phyloP scores from a whole-genome alignment of 2,113 vertebrate species.

The Xerus inauris region DNA sequence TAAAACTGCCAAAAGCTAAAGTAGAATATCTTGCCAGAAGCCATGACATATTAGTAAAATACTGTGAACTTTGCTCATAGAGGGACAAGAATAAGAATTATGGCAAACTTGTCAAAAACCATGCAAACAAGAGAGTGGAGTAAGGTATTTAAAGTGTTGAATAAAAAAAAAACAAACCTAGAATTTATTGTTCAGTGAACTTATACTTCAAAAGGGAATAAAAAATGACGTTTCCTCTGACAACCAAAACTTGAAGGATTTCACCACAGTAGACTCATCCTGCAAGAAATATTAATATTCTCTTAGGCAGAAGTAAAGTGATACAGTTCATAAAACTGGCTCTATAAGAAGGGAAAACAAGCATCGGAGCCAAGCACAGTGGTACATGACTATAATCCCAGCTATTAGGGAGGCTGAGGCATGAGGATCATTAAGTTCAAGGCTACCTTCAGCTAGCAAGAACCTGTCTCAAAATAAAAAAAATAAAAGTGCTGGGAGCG shows the following conservation, averaged over 20 bases:
- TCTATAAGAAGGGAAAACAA: background rate
- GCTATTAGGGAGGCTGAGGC: no score
- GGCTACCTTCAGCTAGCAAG: no score
- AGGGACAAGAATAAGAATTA: background rate
- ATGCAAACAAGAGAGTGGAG: background rate
- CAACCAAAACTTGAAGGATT: background rate
- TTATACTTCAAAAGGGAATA: background rate
- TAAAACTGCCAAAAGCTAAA: background rate
- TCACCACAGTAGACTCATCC: background rate
- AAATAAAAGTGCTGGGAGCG: no score
- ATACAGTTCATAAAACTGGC: background rate
- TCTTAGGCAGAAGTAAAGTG: background rate
- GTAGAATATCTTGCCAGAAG: background rate
- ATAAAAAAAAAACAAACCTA: background rate
- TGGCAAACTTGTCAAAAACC: background rate
- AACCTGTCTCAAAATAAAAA: no score
- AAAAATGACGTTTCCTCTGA: background rate
- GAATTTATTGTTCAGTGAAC: constrained; percentile 8
- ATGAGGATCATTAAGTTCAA: no score
- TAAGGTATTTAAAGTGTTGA: background rate
- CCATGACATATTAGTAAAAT: no score
- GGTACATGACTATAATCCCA: no score
- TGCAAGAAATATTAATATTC: background rate
- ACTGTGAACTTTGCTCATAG: background rate
- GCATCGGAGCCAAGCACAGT: background rate